phyloP scores from a whole-genome alignment of 2,113 vertebrate species.

The Turdus rufiventris region DNA sequence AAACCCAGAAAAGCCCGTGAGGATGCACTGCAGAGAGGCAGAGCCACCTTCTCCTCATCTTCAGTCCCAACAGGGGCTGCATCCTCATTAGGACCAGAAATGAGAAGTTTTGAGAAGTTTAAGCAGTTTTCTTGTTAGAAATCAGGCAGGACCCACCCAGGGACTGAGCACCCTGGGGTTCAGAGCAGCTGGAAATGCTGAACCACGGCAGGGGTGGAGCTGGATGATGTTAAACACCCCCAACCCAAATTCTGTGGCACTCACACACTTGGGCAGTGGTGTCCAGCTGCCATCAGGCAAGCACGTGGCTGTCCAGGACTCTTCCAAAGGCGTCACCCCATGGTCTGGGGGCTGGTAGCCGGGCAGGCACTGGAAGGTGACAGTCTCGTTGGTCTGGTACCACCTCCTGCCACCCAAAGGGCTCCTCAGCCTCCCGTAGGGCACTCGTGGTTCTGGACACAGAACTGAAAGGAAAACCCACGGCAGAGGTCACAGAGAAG shows the following conservation, averaged over 20 bases:
- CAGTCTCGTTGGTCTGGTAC: background rate
- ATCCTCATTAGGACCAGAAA: background rate
- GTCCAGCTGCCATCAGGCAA: slow-evolving; percentile 28
- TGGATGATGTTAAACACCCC: no score
- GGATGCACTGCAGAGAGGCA: background rate
- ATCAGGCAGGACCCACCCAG: background rate
- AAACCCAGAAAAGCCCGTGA: background rate
- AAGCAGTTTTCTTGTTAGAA: rapidly evolving
- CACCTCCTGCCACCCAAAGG: rapidly evolving
- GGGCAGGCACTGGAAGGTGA: background rate
- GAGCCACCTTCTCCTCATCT: background rate
- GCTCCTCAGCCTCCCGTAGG: background rate
- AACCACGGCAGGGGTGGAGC: background rate
- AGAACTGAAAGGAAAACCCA: slow-evolving; percentile 27
- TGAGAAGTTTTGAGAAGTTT: background rate
- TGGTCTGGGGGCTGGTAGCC: background rate
- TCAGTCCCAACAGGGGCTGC: background rate
- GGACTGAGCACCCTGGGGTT: rapidly evolving
- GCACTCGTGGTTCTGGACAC: slow-evolving; percentile 31
- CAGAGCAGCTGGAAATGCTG: background rate
- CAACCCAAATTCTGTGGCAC: background rate
- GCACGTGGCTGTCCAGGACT: background rate
- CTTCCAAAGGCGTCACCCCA: rapidly evolving
- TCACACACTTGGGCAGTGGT: slow-evolving; percentile 13
- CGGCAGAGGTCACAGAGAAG: background rate